Conservation (phyloP, 2,797 vertebrate species). For the Poliocrania exsul region DNA sequence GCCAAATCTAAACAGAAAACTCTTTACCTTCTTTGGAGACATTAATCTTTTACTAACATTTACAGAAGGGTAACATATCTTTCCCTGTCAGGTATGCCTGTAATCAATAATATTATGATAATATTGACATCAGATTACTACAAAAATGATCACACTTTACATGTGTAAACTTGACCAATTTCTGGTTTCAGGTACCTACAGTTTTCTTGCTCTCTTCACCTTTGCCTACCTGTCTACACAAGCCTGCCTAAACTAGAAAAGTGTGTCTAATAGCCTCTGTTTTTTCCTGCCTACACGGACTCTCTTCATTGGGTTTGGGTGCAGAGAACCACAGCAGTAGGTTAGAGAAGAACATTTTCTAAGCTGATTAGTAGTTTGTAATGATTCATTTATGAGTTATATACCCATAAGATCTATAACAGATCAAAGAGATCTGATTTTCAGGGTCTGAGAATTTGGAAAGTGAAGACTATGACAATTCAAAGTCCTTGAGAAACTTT, state of each 20-base stretch:
- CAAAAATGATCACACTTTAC: not conserved
- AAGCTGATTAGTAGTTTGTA: not conserved
- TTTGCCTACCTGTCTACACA: not conserved
- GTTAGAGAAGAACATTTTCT: not conserved
- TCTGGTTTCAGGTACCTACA: not conserved
- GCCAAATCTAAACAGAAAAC: not conserved
- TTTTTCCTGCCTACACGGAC: not conserved
- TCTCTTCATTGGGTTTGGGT: not conserved
- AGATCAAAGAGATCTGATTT: not conserved
- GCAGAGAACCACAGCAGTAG: not conserved
- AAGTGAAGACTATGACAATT: not conserved
- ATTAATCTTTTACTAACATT: not conserved
- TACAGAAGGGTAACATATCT: not conserved
- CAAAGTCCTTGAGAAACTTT: not conserved
- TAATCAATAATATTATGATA: not conserved
- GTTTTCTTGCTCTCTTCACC: not conserved
- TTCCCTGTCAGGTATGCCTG: not conserved
- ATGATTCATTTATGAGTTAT: fast-evolving
- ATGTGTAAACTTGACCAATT: not conserved
- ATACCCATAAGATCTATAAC: not conserved
- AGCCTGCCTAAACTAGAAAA: not conserved
- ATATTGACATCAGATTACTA: not conserved
- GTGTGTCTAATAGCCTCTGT: not conserved
- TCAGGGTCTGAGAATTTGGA: not conserved
- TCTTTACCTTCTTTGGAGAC: not conserved